Conservation (phyloP, 2,797 vertebrate species). For the Anisognathus igniventris region DNA sequence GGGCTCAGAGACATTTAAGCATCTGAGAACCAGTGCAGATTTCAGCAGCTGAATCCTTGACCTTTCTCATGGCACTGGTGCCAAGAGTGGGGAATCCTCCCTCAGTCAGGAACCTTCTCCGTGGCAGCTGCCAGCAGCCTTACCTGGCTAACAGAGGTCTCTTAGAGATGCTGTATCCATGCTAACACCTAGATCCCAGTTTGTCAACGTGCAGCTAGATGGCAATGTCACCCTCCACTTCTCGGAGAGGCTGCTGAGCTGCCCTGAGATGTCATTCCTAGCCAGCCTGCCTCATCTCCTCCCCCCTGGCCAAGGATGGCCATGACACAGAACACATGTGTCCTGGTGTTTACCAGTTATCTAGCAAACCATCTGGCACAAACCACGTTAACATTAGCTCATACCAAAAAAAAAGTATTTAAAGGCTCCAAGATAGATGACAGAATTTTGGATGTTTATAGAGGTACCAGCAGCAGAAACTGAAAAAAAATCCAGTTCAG, state of each 20-base stretch:
- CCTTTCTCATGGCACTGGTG: background rate
- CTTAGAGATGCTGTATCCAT: background rate
- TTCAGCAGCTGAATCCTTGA: background rate
- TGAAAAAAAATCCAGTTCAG: background rate
- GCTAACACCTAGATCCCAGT: background rate
- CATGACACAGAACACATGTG: background rate
- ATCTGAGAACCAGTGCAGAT: background rate
- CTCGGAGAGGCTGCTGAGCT: background rate
- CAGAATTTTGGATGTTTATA: background rate
- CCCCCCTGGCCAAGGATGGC: accelerated
- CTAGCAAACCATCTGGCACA: background rate
- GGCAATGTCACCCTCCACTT: constrained; percentile 6
- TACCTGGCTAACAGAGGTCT: background rate
- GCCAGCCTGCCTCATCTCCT: background rate
- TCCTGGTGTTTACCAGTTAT: background rate
- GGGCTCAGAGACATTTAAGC: background rate
- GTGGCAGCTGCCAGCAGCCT: background rate
- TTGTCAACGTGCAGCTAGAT: background rate
- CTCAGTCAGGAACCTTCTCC: background rate
- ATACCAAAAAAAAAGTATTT: background rate
- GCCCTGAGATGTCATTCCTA: background rate
- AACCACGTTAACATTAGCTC: background rate
- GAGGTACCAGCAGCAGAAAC: background rate
- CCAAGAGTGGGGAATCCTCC: background rate
- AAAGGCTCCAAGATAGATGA: background rate